Evolutionary conservation across 2,888 invertebrate genomes (phyloP).

Genomic region (Clistopyga incitator): DNA sequence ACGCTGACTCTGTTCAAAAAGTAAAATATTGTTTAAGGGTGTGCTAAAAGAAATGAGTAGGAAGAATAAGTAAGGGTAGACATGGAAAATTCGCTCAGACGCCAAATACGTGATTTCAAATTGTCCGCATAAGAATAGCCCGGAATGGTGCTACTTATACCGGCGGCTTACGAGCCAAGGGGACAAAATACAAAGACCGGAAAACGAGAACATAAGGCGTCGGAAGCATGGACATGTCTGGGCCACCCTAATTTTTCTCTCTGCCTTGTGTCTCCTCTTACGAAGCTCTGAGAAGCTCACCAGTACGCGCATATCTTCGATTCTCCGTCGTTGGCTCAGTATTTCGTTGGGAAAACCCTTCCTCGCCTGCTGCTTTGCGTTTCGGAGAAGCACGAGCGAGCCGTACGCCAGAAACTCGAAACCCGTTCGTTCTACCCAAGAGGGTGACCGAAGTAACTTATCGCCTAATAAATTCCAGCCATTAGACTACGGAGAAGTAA

Average conservation of each 20-base stretch:
- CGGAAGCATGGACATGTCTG: constrained; percentile 23
- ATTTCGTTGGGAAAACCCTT: constrained; percentile 26
- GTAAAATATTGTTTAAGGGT: not conserved
- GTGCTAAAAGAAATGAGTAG: not conserved
- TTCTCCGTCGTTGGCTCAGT: constrained; percentile 22
- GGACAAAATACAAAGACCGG: constrained; percentile 10
- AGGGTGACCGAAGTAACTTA: constrained; percentile 77
- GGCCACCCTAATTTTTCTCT: constrained; percentile 47
- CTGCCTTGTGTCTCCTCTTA: constrained; percentile 34
- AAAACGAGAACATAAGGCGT: constrained; percentile 59
- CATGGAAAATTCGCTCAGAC: not conserved
- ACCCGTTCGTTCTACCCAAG: constrained; percentile 71
- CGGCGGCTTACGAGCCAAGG: not conserved
- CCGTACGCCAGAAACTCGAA: constrained; percentile 74
- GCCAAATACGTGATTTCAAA: constrained; percentile 37
- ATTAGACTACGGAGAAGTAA: constrained; percentile 80
- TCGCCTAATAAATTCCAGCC: constrained; percentile 81
- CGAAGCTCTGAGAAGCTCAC: constrained; percentile 16
- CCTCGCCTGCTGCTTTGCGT: constrained; percentile 41
- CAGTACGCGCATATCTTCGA: constrained; percentile 33
- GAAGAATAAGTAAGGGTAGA: not conserved
- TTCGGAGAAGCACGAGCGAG: constrained; percentile 19
- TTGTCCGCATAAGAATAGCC: constrained; percentile 5
- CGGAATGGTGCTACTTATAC: not conserved
- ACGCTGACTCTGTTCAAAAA: not conserved